Base-by-base conservation (phyloP, 2,113 vertebrate genomes). In the Canis aureus region DNA sequence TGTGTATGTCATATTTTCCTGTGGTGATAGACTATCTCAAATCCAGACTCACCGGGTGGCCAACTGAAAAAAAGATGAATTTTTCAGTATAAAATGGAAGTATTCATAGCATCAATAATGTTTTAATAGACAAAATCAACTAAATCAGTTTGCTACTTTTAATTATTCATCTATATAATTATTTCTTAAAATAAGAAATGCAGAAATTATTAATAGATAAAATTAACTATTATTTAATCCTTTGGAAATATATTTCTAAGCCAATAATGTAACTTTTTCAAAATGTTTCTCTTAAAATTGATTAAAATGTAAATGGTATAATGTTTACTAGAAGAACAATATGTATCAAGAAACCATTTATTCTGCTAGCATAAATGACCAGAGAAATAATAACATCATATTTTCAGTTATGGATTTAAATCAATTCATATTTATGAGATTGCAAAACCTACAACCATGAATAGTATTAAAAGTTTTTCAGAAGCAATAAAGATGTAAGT, bases 201-300 rank as follows among this genome's bases (percentile, higher is more conserved):
- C 9, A 16, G 19, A 49, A 78, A 11, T 53, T 3, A 71, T 76
- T 71, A 35, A 35, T 79, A 69, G 12, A 59, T 59, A 55, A 78
- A 27, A 3, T 35, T 25, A 17, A 49, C 35, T 91, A 80, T 91
- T 85, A 35, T 69, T 51, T 35, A 73, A 62, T 87, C 32, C 10
- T 55, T 86, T 60, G 55, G 27, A 71, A 86, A 27, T 83, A 43
- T 71, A 92, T 53, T 92, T 80, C 13, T 71, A 20, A 80, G 32
- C 87, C 62, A 92, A 60, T 32, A 86, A 69, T 60, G 38, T 91
- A 85, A 69, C 3, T 35, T 51, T 86, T 95, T 93, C 9, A 83
- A 67, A 38, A 89, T 69, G 2, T 0, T 53, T 23, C 74, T 83
- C 76, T 43, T 53, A 74, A 80, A 67, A 84, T 53, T 60, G 84